Conservation (phyloP, 2,113 vertebrate species). For the Myrmophylax atrothorax region DNA sequence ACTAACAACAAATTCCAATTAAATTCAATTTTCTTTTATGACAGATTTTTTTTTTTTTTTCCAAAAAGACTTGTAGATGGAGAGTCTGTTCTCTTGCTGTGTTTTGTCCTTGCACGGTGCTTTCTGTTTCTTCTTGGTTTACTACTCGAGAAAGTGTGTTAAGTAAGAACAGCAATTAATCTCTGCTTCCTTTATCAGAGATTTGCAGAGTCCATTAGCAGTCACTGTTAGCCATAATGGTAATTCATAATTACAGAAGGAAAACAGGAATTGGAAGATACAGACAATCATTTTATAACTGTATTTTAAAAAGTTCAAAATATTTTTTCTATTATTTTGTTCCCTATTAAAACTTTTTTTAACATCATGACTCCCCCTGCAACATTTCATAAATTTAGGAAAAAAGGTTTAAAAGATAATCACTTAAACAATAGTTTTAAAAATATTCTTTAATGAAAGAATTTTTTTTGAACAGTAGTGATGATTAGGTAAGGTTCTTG, state of each 20-base stretch:
- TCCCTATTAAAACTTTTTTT: background rate
- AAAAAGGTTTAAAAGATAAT: background rate
- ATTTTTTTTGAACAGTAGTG: background rate
- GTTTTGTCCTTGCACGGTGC: background rate
- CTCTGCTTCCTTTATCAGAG: background rate
- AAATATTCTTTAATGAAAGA: background rate
- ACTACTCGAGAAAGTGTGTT: background rate
- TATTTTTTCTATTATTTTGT: background rate
- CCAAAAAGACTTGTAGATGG: background rate
- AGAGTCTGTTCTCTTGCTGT: background rate
- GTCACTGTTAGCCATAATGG: background rate
- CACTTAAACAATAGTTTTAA: background rate
- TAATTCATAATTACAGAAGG: background rate
- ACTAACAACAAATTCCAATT: slow-evolving; percentile 25
- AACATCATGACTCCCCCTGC: accelerated
- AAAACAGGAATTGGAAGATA: background rate
- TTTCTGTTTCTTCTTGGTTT: background rate
- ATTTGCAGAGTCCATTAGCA: background rate
- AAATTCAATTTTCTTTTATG: slow-evolving; percentile 6
- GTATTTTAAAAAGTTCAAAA: background rate
- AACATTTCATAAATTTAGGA: background rate
- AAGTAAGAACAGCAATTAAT: slow-evolving; percentile 4
- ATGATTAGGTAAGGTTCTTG: background rate
- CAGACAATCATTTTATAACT: background rate
- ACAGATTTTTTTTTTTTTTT: background rate